These are phyloP conservation scores for Cyphomyrus plagiostoma DNA, from an alignment of 2,113 vertebrate species.

Conservation along the genomic window DNA sequence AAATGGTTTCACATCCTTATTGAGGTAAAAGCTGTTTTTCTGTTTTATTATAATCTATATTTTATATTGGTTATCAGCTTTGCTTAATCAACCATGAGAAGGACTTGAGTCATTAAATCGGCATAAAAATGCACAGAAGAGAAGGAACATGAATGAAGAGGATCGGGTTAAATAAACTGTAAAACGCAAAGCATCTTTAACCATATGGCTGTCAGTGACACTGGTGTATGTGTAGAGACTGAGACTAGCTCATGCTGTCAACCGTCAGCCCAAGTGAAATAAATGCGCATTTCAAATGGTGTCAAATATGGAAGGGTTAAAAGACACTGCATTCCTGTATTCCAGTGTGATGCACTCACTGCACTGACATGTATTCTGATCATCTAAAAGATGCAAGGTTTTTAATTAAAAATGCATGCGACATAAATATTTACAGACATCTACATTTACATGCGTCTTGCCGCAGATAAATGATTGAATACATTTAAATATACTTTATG, in stretches of 20 bases:
- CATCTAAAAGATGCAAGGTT: neutral
- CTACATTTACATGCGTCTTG: neutral
- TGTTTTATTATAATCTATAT: neutral
- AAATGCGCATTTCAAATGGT: neutral
- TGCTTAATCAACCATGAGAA: neutral
- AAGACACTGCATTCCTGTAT: neutral
- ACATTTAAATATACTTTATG: neutral
- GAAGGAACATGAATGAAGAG: neutral
- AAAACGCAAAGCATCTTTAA: neutral
- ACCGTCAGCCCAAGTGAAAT: neutral
- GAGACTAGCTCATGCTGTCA: neutral
- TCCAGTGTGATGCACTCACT: neutral
- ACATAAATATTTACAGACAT: neutral
- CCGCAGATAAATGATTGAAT: neutral
- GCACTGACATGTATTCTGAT: neutral
- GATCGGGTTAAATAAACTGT: neutral
- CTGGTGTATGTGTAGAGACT: neutral
- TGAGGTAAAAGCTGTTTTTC: neutral
- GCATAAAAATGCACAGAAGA: neutral
- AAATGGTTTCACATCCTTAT: neutral
- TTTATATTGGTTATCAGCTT: neutral
- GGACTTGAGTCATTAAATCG: neutral
- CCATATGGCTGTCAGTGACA: neutral
- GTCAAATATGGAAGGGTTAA: neutral
- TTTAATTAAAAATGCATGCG: neutral